These are phyloP conservation scores for Achatina immaculata DNA, from an alignment of 1,140 invertebrate genomes.

Conservation along the genomic window DNA sequence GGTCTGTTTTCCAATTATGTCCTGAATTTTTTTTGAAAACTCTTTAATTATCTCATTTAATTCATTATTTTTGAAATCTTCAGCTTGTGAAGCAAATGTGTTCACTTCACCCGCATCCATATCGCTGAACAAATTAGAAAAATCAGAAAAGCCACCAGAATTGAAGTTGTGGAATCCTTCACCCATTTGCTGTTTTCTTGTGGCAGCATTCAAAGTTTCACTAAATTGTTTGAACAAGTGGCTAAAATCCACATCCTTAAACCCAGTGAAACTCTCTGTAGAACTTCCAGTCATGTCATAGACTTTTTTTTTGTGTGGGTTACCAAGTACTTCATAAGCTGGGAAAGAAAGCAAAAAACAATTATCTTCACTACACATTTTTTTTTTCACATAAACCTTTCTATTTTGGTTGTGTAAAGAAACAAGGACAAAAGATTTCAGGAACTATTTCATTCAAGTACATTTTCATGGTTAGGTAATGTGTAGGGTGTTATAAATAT, in stretches of 20 bases:
- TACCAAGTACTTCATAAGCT: conserved; percentile 95
- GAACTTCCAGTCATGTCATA: conserved; percentile 89
- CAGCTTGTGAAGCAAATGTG: conserved; percentile 45
- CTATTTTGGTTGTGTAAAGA: too few species aligned
- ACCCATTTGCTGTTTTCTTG: too few species aligned
- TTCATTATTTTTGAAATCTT: conserved; percentile 35
- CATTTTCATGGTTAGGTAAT: too few species aligned
- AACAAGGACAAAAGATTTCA: too few species aligned
- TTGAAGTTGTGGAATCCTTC: conserved; percentile 46
- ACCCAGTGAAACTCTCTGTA: conserved; percentile 41
- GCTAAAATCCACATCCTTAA: conserved; percentile 60
- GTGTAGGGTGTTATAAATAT: too few species aligned
- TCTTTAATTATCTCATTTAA: too few species aligned
- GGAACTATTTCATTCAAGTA: too few species aligned
- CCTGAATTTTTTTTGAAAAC: too few species aligned
- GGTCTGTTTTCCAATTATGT: too few species aligned
- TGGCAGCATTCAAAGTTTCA: conserved; percentile 49
- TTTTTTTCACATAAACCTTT: too few species aligned
- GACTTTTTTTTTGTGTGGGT: conserved; percentile 90
- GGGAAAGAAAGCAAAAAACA: conserved; percentile 44
- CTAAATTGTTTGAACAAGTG: conserved; percentile 67
- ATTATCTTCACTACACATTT: too few species aligned
- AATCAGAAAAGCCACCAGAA: conserved; percentile 58
- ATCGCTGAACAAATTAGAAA: conserved; percentile 63
- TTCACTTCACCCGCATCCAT: conserved; percentile 48